These are phyloP conservation scores for Drosophila kepulauana DNA, from an alignment of 1,140 invertebrate genomes.

Conservation along the genomic window DNA sequence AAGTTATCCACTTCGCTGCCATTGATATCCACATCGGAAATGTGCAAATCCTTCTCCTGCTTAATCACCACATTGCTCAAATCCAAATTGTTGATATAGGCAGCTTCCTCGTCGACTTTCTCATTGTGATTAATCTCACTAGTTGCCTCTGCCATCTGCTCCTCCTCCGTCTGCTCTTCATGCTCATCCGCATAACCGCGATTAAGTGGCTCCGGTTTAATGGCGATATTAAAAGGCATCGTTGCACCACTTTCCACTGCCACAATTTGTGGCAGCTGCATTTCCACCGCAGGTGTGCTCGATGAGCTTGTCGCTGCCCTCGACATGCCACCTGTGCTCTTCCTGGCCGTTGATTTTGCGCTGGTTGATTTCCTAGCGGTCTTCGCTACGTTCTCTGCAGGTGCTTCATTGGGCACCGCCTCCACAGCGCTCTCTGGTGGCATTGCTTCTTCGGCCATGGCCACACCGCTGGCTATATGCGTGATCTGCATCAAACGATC, in stretches of 20 bases:
- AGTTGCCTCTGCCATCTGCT: neutral
- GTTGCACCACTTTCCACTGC: conserved; percentile 59
- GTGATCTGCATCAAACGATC: conserved; percentile 76
- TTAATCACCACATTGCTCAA: conserved; percentile 69
- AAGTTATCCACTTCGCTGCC: conserved; percentile 27
- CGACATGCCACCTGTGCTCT: conserved; percentile 53
- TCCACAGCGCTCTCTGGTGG: conserved; percentile 48
- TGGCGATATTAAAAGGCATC: conserved; percentile 46
- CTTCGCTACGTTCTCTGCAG: neutral
- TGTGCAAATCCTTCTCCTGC: conserved; percentile 72
- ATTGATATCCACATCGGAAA: conserved; percentile 49
- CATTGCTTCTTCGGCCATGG: conserved; percentile 65
- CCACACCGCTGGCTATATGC: conserved; percentile 69
- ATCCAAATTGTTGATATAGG: conserved; percentile 68
- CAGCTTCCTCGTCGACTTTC: conserved; percentile 56
- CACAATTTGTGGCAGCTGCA: conserved; percentile 63
- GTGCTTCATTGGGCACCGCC: conserved; percentile 31
- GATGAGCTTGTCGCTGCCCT: neutral
- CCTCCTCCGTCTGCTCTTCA: neutral
- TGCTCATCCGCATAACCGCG: conserved; percentile 62
- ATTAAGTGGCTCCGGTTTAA: conserved; percentile 71
- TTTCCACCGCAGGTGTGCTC: neutral
- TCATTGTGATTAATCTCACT: conserved; percentile 66
- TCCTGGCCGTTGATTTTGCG: conserved; percentile 60
- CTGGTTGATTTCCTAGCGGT: neutral